Conservation (phyloP, 2,797 vertebrate species). For the Botia almorhae region DNA sequence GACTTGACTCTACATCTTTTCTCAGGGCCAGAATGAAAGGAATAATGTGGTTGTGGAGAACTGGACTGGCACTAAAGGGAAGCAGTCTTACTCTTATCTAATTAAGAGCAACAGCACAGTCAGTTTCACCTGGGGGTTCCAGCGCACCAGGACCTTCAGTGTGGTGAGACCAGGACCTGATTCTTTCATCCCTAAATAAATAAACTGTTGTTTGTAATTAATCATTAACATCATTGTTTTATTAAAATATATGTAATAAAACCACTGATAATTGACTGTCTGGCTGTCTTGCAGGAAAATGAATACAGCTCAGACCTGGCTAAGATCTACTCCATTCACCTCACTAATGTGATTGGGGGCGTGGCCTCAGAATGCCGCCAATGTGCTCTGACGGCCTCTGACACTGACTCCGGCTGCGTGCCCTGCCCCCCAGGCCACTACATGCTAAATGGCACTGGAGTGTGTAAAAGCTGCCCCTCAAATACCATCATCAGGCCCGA, state of each 20-base stretch:
- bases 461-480: slow-evolving; percentile 80
- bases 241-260: too few relatives aligned
- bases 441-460: slow-evolving; percentile 77
- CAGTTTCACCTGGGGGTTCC: slow-evolving; percentile 95
- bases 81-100: slow-evolving; percentile 91
- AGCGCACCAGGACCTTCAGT: slow-evolving; percentile 74
- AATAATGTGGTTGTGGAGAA: slow-evolving; percentile 84
- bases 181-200: too few relatives aligned
- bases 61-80: slow-evolving; percentile 85
- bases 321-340: slow-evolving; percentile 89
- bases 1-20: slow-evolving; percentile 17
- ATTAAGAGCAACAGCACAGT: slow-evolving; percentile 84
- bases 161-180: slow-evolving; percentile 59
- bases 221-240: too few relatives aligned
- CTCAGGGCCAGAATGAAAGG: slow-evolving; percentile 84
- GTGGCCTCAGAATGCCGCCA: slow-evolving; percentile 89
- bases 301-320: slow-evolving; percentile 85
- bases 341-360: slow-evolving; percentile 88
- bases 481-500: slow-evolving; percentile 82
- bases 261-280: neutral
- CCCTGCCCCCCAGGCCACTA: slow-evolving; percentile 86
- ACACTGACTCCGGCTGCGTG: slow-evolving; percentile 81
- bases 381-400: slow-evolving; percentile 77
- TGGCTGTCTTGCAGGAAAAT: slow-evolving; percentile 76
- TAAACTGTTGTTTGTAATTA: neutral